Percentiles rank a stretch among this genome's conserved stretches.
Conservation (phyloP, 2,888 invertebrate species). For the Mantis religiosa region DNA sequence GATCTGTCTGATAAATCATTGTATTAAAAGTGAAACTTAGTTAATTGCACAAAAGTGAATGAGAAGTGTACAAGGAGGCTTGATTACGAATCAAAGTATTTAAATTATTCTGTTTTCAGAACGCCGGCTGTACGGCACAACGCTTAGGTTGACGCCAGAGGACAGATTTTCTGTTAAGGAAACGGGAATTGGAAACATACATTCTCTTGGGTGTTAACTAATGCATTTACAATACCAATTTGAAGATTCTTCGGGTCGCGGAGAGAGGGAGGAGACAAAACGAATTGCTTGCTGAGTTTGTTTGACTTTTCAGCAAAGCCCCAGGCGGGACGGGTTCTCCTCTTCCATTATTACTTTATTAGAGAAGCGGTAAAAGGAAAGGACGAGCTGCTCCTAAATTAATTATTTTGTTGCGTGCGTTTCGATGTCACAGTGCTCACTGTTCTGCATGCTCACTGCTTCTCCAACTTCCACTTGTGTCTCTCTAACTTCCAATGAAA, state of each 20-base stretch:
- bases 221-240: neutral
- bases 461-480: neutral
- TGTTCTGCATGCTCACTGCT: neutral
- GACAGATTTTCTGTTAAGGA: neutral
- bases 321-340: neutral
- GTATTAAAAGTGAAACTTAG: no score
- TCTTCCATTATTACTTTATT: neutral
- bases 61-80: no score
- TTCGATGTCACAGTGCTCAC: neutral
- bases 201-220: neutral
- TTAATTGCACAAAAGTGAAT: no score
- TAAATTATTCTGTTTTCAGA: neutral
- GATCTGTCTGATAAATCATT: no score
- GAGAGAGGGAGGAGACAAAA: neutral
- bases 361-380: neutral
- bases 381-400: neutral
- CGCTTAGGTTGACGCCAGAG: neutral
- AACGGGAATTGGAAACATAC: neutral
- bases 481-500: neutral
- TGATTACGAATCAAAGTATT: neutral
- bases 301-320: conserved; percentile 3
- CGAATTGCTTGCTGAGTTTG: neutral
- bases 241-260: neutral
- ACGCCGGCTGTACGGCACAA: neutral
- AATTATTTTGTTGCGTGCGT: conserved; percentile 12